These are phyloP conservation scores for Oryctolagus cuniculus DNA, from an alignment of 2,113 vertebrate species.

Conservation along the genomic window mOryCun1.1 NC_091432.1:168109001-168109500, in stretches of 20 bases:
- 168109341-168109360: background rate
- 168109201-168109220: background rate
- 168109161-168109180: conserved; percentile 26
- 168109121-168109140: background rate
- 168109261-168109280: background rate
- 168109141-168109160: conserved; percentile 45
- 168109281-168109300: background rate
- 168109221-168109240: background rate
- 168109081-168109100: conserved; percentile 53
- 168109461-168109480: too few relatives aligned
- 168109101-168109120: background rate
- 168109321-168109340: background rate
- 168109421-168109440: too few relatives aligned
- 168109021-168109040: background rate
- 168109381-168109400: background rate
- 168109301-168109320: conserved; percentile 38
- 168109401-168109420: background rate
- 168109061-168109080: background rate
- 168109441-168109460: too few relatives aligned
- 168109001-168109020: conserved; percentile 12
- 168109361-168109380: background rate
- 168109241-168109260: background rate
- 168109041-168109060: background rate
- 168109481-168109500: too few relatives aligned
- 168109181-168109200: background rate